Percentiles rank a stretch among this genome's conserved stretches.
These are phyloP conservation scores for Drosophila kohkoa DNA, from an alignment of 1,140 invertebrate genomes.

Conservation along the genomic window DNA sequence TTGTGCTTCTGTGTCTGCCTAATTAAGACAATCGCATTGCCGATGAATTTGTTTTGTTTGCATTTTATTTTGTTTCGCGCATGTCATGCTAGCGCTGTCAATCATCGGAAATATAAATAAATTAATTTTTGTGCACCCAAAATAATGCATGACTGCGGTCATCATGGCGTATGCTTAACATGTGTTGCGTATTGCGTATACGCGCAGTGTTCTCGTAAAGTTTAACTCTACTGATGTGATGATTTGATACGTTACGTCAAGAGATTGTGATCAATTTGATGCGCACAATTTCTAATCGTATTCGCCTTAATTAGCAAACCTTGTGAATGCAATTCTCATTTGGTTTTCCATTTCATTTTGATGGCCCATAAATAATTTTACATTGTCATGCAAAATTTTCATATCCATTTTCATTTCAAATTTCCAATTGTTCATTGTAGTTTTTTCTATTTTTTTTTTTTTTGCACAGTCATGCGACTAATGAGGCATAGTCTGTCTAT, in stretches of 20 bases:
- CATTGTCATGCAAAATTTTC: slow-evolving; percentile 45
- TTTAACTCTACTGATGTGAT: neutral
- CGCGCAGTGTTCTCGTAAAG: neutral
- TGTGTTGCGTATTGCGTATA: slow-evolving; percentile 8
- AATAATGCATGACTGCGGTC: neutral
- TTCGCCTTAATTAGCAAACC: slow-evolving; percentile 17
- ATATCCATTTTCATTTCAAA: slow-evolving; percentile 38
- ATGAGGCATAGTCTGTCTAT: slow-evolving; percentile 22
- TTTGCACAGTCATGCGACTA: slow-evolving; percentile 33
- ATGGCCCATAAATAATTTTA: slow-evolving; percentile 29
- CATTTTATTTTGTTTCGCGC: slow-evolving; percentile 3
- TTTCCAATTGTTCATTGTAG: slow-evolving; percentile 29
- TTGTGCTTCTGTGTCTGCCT: slow-evolving; percentile 9
- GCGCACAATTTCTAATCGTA: slow-evolving; percentile 9
- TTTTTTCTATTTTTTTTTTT: slow-evolving; percentile 14
- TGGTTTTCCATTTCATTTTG: slow-evolving; percentile 17
- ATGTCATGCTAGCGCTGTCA: slow-evolving; percentile 10
- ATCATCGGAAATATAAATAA: neutral
- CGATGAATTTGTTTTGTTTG: neutral
- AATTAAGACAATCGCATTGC: slow-evolving; percentile 32
- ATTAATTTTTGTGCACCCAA: neutral
- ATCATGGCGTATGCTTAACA: slow-evolving; percentile 9
- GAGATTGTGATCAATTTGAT: neutral
- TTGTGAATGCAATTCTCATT: slow-evolving; percentile 34
- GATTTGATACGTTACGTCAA: neutral